These are phyloP conservation scores for Cristatella mucedo DNA, from an alignment of 2,888 invertebrate genomes.

Conservation along the genomic window DNA sequence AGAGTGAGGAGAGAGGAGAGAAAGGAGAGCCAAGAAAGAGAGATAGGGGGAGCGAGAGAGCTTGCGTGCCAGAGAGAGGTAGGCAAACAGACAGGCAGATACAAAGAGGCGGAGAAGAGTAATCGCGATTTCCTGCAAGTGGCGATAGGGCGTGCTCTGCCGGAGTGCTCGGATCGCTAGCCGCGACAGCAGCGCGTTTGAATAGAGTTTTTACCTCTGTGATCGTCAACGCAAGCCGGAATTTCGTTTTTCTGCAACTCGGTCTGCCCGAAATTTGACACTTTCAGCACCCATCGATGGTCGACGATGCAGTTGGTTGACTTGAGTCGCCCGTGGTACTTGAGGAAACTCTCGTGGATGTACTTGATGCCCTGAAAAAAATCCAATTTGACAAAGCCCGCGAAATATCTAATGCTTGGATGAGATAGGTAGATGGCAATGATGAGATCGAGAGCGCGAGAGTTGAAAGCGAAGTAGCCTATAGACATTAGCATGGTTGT, in stretches of 20 bases:
- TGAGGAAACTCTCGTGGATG: conserved; percentile 60
- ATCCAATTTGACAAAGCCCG: too few species aligned
- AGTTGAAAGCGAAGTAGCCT: too few species aligned
- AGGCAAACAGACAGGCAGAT: not conserved
- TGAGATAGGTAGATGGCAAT: too few species aligned
- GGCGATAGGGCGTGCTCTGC: not conserved
- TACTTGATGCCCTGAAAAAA: conserved; percentile 64
- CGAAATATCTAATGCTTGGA: too few species aligned
- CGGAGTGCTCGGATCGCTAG: not conserved
- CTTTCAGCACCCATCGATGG: conserved; percentile 82
- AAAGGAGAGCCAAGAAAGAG: not conserved
- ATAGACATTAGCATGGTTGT: too few species aligned
- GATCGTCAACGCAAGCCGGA: too few species aligned
- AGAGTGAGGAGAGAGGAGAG: not conserved
- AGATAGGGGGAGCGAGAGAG: not conserved
- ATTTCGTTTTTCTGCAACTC: too few species aligned
- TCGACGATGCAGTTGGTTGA: conserved; percentile 87
- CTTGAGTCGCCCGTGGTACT: conserved; percentile 68
- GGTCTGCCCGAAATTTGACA: conserved; percentile 89
- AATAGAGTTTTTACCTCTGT: too few species aligned
- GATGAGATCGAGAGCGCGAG: too few species aligned
- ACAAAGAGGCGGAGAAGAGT: not conserved
- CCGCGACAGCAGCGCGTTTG: too few species aligned
- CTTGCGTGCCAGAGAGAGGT: not conserved
- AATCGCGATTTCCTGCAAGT: not conserved